Evolutionary conservation across 2,113 vertebrate genomes (phyloP), one percentile per base, ranked within the genome.

Genomic region (Dendropsophus ebraccatus): DNA sequence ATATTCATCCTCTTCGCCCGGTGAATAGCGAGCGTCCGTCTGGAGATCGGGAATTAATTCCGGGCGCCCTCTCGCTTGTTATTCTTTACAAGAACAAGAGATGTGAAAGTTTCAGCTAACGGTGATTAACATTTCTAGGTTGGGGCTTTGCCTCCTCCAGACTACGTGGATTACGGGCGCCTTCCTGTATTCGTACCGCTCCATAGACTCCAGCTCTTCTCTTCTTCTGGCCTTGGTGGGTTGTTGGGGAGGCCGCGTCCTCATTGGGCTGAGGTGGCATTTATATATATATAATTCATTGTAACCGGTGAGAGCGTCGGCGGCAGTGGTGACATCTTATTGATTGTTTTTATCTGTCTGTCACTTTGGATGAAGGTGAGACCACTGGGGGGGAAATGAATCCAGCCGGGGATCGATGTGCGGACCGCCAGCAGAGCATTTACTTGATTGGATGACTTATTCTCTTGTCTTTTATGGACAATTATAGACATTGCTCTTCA

Each of bases 31-130:
- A n/a, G 69, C 67, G 23, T 21, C 60, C 83, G 37, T 62, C 0
- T 0, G 12, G 49, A 88, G 69, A 85, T 30, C 88, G 86, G 58
- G 88, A 91, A 89, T 80, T 86, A 88, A 89, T 91, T 90, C 80
- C 28, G 84, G 25, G 10, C 87, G 79, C 47, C 21, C 82, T 17
- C 76, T 37, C 28, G 32, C 70, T 76, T 79, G 49, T 74, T 83
- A 62, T 78, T 88, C 88, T 88, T 41, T 62, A 13, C 82, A n/a
- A 87, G 37, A 75, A 78, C 25, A 60, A 5, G 47, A 72, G 12
- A 30, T 79, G 17, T 87, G 25, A 86, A 25, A 88, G 19, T 54
- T 81, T 67, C 67, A 6, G 30, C 6, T 67, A 47, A 12, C 13
- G 16, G 70, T 84, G 82, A 47, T 6, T 87, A 87, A 88, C 83